Conservation (phyloP, 1,140 invertebrate genomes). For the Pantala flavescens region DNA sequence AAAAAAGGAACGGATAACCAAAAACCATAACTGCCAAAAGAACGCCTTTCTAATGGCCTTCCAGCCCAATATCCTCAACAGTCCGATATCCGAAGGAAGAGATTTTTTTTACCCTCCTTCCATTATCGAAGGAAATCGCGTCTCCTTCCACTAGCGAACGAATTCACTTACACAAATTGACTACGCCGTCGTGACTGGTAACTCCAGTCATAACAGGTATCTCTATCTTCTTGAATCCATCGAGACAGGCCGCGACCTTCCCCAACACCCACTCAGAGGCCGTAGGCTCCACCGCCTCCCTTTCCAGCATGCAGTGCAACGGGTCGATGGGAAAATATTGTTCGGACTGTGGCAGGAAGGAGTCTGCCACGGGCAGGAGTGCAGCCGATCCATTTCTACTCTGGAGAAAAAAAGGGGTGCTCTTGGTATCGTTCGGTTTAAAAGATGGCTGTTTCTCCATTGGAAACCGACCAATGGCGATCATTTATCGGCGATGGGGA, state of each 20-base stretch:
- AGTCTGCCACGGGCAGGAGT: slow-evolving; percentile 46
- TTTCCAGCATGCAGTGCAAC: slow-evolving; percentile 34
- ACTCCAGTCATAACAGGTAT: slow-evolving; percentile 47
- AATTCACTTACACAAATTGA: slow-evolving; percentile 34
- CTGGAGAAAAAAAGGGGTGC: slow-evolving; percentile 25
- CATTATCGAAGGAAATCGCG: too few relatives aligned
- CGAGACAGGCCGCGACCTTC: background rate
- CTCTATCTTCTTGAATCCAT: background rate
- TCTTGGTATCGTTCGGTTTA: too few relatives aligned
- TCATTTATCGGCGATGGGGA: background rate
- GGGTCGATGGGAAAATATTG: slow-evolving; percentile 43
- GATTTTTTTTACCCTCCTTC: too few relatives aligned
- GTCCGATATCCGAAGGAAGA: too few relatives aligned
- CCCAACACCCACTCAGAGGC: background rate
- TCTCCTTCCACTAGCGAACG: too few relatives aligned
- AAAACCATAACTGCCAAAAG: too few relatives aligned
- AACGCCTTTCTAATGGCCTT: too few relatives aligned
- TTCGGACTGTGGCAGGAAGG: slow-evolving; percentile 41
- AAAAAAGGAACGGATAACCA: too few relatives aligned
- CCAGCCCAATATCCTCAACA: too few relatives aligned
- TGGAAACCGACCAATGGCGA: too few relatives aligned
- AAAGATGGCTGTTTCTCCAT: too few relatives aligned
- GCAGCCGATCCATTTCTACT: slow-evolving; percentile 41
- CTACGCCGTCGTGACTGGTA: slow-evolving; percentile 46
- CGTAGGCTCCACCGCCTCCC: slow-evolving; percentile 23